phyloP scores from a whole-genome alignment of 2,888 invertebrate species.

The Agrochola circellaris region DNA sequence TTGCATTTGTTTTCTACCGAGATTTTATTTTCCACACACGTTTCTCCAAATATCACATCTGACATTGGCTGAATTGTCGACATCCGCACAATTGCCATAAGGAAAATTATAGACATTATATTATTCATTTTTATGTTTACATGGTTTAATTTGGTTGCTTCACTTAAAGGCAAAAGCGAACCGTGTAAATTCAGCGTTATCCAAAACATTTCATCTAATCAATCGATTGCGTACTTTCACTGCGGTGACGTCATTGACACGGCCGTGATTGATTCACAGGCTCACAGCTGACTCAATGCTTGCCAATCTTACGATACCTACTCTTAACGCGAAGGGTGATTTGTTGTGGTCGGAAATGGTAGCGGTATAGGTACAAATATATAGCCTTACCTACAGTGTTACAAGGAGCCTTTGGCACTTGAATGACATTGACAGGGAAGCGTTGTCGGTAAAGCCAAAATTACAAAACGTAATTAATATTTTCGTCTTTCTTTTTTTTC shows the following conservation, averaged over 20 bases:
- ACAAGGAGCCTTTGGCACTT: background rate
- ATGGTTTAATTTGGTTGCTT: background rate
- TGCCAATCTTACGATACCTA: constrained; percentile 37
- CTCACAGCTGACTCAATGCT: constrained; percentile 48
- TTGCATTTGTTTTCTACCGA: background rate
- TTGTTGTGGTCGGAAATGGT: constrained; percentile 29
- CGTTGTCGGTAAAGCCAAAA: no score
- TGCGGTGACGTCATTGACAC: constrained; percentile 43
- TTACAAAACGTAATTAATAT: no score
- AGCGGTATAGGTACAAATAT: background rate
- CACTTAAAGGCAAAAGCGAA: background rate
- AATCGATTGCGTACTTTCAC: constrained; percentile 32
- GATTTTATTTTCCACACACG: background rate
- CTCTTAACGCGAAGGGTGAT: constrained; percentile 17
- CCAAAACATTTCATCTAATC: constrained; percentile 14
- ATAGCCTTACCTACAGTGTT: background rate
- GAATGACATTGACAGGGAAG: background rate
- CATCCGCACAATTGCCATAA: background rate
- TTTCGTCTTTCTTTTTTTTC: no score
- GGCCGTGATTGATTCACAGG: constrained; percentile 47
- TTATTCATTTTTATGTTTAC: background rate
- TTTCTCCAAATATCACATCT: background rate
- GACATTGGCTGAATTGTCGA: background rate
- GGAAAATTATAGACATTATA: background rate
- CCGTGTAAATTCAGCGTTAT: background rate